These are phyloP conservation scores for Rhinoraja longicauda DNA, from an alignment of 2,797 vertebrate species.

Conservation along the genomic window DNA sequence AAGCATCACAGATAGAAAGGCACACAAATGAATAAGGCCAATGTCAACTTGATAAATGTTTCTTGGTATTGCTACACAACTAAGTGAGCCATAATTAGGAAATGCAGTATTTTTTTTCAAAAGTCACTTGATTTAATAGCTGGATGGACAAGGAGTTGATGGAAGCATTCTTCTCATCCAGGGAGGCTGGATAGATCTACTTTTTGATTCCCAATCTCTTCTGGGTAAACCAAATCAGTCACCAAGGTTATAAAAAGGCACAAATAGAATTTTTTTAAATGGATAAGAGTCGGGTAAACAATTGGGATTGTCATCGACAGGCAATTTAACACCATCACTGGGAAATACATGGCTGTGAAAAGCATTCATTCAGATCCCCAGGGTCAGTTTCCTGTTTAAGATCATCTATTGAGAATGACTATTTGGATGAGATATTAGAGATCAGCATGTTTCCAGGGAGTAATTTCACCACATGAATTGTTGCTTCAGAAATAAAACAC, in stretches of 20 bases:
- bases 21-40: not conserved
- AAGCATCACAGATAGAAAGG: not conserved
- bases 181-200: not conserved
- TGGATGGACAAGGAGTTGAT: not conserved
- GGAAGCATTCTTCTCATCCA: not conserved
- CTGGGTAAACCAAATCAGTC: not conserved
- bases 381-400: not conserved
- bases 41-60: not conserved
- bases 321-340: not conserved
- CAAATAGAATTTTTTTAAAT: not conserved
- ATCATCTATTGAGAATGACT: not conserved
- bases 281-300: not conserved
- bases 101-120: constrained; percentile 1
- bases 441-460: too few species aligned
- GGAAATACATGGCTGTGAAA: not conserved
- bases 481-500: not conserved
- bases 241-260: not conserved
- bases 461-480: not conserved
- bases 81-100: constrained; percentile 18
- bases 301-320: not conserved
- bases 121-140: not conserved
- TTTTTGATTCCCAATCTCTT: not conserved
- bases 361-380: not conserved
- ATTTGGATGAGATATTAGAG: not conserved
- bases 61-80: not conserved